Conservation (phyloP, 2,797 vertebrate species). For the Buceros bicornis region DNA sequence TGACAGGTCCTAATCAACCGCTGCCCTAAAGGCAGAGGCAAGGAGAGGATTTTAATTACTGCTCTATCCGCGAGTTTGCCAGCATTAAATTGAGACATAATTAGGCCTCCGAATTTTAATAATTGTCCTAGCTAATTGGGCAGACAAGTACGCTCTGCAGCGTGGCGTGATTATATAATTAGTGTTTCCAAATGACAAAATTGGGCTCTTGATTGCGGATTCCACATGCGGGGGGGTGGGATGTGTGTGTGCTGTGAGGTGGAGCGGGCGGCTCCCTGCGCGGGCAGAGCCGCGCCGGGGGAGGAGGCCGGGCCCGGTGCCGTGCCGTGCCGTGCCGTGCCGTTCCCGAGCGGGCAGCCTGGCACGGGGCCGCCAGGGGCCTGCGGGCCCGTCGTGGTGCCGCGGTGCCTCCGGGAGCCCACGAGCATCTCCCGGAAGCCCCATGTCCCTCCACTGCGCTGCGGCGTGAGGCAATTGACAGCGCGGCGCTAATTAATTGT, state of each 20-base stretch:
- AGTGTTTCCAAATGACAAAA: conserved; percentile 88
- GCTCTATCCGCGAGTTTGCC: conserved; percentile 87
- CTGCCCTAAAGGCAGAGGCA: conserved; percentile 94
- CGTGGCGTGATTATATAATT: conserved; percentile 87
- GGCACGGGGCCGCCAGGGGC: too few species aligned
- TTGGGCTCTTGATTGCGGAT: conserved; percentile 82
- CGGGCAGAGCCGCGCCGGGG: background rate
- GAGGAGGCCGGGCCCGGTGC: background rate
- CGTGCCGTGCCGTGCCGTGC: too few species aligned
- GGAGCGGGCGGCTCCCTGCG: background rate
- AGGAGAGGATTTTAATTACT: conserved; percentile 93
- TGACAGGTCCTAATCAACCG: conserved; percentile 97
- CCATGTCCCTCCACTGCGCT: rapidly evolving
- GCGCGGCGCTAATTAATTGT: conserved; percentile 81
- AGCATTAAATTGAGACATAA: conserved; percentile 96
- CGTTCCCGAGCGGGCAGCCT: background rate
- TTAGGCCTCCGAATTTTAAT: conserved; percentile 94
- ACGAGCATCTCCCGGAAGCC: background rate
- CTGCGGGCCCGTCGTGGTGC: too few species aligned
- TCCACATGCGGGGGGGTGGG: conserved; percentile 24
- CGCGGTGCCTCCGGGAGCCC: background rate
- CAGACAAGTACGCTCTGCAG: conserved; percentile 87
- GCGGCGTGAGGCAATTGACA: conserved; percentile 78
- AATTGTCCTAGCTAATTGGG: conserved; percentile 97
- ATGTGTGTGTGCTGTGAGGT: too few species aligned